phyloP scores from a whole-genome alignment of 2,888 invertebrate species.

The Masnerella sp. region DNA sequence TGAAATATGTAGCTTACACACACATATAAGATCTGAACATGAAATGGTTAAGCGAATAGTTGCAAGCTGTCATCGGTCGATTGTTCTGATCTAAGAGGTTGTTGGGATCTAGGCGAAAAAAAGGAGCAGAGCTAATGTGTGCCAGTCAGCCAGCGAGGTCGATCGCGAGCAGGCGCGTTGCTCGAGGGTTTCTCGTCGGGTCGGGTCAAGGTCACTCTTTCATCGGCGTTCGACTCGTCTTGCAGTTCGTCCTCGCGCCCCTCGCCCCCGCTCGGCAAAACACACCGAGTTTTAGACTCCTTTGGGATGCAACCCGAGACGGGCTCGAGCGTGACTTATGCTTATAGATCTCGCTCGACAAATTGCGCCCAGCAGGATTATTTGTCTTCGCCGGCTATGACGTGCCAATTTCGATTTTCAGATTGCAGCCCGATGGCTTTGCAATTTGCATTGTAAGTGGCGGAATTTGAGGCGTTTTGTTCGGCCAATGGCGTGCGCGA shows the following conservation, averaged over 20 bases:
- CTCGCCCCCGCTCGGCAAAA: not conserved
- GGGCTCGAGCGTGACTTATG: constrained; percentile 33
- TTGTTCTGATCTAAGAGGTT: constrained; percentile 26
- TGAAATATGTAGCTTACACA: too few species aligned
- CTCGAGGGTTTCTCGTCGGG: constrained; percentile 63
- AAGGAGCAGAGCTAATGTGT: constrained; percentile 51
- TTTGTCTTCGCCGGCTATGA: constrained; percentile 15
- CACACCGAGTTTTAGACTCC: constrained; percentile 12
- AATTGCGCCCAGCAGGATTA: constrained; percentile 28
- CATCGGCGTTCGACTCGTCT: constrained; percentile 57
- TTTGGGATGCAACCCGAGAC: constrained; percentile 17
- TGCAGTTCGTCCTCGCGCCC: constrained; percentile 20
- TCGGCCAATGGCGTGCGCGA: too few species aligned
- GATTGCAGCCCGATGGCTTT: not conserved
- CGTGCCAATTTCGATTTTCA: not conserved
- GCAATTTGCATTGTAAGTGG: not conserved
- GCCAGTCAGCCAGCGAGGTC: constrained; percentile 71
- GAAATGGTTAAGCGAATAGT: too few species aligned
- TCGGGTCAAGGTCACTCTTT: constrained; percentile 72
- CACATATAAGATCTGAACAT: too few species aligned
- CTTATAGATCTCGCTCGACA: constrained; percentile 36
- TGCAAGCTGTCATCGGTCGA: too few species aligned
- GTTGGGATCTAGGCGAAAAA: constrained; percentile 45
- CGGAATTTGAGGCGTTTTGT: too few species aligned
- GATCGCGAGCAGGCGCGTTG: constrained; percentile 65